Evolutionary conservation across 2,113 vertebrate genomes (phyloP).

Genomic region (Nycticryphes semicollaris): DNA sequence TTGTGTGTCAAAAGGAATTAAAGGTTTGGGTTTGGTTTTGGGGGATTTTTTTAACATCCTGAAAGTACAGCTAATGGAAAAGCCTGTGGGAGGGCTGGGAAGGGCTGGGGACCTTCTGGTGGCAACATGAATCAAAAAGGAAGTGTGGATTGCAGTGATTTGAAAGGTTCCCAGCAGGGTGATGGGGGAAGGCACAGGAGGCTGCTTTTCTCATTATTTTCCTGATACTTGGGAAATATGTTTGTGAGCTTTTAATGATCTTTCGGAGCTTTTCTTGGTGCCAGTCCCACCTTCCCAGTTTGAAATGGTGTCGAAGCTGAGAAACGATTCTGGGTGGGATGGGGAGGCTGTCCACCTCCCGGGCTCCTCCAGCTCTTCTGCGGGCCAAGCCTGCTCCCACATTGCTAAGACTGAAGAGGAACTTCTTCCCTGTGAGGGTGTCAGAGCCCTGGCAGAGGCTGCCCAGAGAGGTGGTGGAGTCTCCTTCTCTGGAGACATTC

Average conservation of each 20-base stretch:
- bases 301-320: not conserved
- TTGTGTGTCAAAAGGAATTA: not conserved
- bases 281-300: not conserved
- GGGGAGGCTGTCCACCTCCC: not conserved
- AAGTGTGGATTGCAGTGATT: not conserved
- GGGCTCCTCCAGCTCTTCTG: rapidly evolving
- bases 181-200: not conserved
- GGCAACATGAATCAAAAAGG: not conserved
- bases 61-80: not conserved
- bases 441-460: too few species aligned
- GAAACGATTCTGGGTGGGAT: not conserved
- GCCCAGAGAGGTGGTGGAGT: too few species aligned
- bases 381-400: not conserved
- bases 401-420: not conserved
- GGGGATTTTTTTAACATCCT: not conserved
- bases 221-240: not conserved
- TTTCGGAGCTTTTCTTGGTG: not conserved
- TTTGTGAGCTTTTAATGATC: not conserved
- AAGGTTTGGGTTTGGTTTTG: too few species aligned
- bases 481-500: too few species aligned
- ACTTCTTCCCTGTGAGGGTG: too few species aligned
- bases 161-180: not conserved
- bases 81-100: not conserved
- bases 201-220: not conserved
- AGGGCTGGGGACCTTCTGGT: not conserved